phyloP scores from a whole-genome alignment of 2,113 vertebrate species.

The Callionymus lyra region DNA sequence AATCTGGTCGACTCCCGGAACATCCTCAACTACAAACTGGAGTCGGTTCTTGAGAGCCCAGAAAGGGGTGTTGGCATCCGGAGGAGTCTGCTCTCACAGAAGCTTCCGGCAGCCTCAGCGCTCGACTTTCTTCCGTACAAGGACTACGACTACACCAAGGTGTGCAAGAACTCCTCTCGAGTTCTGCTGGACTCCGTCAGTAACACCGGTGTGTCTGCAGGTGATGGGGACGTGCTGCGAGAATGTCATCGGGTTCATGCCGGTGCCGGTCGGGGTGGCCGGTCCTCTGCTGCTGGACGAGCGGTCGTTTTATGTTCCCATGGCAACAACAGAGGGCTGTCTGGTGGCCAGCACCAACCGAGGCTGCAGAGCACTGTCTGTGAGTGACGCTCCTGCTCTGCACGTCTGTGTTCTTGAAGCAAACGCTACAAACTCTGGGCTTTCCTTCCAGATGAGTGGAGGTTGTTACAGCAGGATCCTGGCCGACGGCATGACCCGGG shows the following conservation, averaged over 20 bases:
- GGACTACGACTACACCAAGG: conserved; percentile 89
- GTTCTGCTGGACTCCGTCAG: neutral
- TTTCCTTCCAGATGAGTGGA: conserved; percentile 73
- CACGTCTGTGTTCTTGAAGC: too few species aligned
- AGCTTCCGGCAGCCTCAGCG: conserved; percentile 74
- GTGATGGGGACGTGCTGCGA: conserved; percentile 95
- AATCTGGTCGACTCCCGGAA: conserved; percentile 76
- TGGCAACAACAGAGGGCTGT: conserved; percentile 96
- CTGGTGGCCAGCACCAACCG: conserved; percentile 93
- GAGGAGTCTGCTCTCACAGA: conserved; percentile 75
- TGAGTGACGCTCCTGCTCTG: conserved; percentile 51
- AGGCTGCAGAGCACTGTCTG: conserved; percentile 87
- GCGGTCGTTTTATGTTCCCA: conserved; percentile 81
- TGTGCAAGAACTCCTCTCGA: conserved; percentile 21
- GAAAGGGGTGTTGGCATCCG: conserved; percentile 88
- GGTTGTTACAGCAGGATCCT: conserved; percentile 82
- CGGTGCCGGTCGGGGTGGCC: conserved; percentile 92
- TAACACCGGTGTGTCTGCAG: conserved; percentile 42
- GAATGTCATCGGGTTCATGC: conserved; percentile 94
- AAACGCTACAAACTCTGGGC: neutral
- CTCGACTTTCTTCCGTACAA: conserved; percentile 79
- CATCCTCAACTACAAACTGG: conserved; percentile 85
- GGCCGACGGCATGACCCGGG: conserved; percentile 89
- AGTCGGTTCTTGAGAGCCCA: conserved; percentile 79
- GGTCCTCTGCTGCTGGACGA: conserved; percentile 84